A percentile compares a stretch with the other conserved stretches of the same genome.
These are phyloP conservation scores for Nebria ingens DNA, from an alignment of 1,140 invertebrate genomes.

Conservation along the genomic window DNA sequence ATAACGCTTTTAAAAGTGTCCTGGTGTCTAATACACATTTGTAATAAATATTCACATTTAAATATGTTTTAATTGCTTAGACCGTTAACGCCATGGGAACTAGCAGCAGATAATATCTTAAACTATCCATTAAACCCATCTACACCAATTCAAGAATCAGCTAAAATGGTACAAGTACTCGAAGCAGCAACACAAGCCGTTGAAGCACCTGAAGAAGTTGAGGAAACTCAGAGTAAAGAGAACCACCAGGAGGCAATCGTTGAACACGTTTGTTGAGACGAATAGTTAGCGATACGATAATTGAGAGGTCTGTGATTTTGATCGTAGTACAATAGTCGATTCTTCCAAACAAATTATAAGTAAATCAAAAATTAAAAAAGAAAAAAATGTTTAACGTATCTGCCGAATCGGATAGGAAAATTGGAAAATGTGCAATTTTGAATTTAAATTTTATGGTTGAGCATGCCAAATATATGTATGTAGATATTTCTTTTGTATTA, in stretches of 20 bases:
- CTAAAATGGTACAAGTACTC: conserved; percentile 15
- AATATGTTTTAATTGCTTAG: not conserved
- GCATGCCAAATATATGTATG: too few relatives aligned
- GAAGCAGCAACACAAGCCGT: not conserved
- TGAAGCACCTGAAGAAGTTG: not conserved
- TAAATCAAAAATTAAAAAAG: too few relatives aligned
- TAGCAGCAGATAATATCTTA: conserved; percentile 38
- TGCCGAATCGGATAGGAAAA: too few relatives aligned
- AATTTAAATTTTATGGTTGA: too few relatives aligned
- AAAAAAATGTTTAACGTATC: conserved; percentile 28
- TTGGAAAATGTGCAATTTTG: too few relatives aligned
- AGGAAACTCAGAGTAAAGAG: not conserved
- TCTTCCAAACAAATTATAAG: conserved; percentile 42
- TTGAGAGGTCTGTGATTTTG: conserved; percentile 31
- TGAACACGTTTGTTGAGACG: too few relatives aligned
- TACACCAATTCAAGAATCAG: conserved; percentile 28
- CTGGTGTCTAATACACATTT: too few relatives aligned
- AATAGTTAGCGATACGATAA: too few relatives aligned
- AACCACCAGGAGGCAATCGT: not conserved
- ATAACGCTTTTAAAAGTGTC: too few relatives aligned
- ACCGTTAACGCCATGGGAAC: conserved; percentile 39
- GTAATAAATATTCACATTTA: too few relatives aligned
- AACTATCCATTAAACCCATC: conserved; percentile 37
- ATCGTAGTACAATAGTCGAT: conserved; percentile 40
- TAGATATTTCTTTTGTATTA: too few relatives aligned